These are phyloP conservation scores for Neomicropteryx cornuta DNA, from an alignment of 1,140 invertebrate species.

Conservation along the genomic window DNA sequence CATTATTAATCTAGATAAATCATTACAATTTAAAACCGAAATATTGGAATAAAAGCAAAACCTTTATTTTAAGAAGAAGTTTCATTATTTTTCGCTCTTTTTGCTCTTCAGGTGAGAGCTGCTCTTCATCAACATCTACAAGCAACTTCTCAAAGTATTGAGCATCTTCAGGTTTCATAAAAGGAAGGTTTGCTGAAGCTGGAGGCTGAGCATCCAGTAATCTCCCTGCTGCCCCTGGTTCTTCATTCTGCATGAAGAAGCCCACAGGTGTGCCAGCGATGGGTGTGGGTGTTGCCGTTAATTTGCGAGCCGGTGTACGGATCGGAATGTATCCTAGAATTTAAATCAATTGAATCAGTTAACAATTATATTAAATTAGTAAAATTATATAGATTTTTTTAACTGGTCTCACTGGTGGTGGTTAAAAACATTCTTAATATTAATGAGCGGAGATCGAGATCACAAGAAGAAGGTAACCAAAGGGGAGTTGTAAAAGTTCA, in stretches of 20 bases:
- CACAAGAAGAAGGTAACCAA: too few relatives aligned
- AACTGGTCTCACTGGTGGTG: too few relatives aligned
- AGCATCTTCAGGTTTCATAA: conserved; percentile 99
- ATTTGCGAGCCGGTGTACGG: conserved; percentile 90
- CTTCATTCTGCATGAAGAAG: conserved; percentile 92
- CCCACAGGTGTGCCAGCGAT: conserved; percentile 86
- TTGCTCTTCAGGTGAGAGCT: conserved; percentile 89
- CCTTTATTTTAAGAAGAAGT: conserved; percentile 92
- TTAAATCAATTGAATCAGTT: too few relatives aligned
- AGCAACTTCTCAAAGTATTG: conserved; percentile 99
- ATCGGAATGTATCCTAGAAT: conserved; percentile 83
- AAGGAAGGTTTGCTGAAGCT: conserved; percentile 78
- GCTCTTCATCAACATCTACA: conserved; percentile 95
- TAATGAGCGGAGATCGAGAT: too few relatives aligned
- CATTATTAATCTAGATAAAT: too few relatives aligned
- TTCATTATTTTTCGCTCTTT: conserved; percentile 99
- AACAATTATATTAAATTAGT: too few relatives aligned
- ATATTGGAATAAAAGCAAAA: too few relatives aligned
- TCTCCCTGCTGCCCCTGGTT: conserved; percentile 63
- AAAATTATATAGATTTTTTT: too few relatives aligned
- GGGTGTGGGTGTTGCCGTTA: conserved; percentile 96
- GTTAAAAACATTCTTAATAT: too few relatives aligned
- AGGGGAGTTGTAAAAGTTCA: too few relatives aligned
- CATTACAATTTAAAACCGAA: too few relatives aligned
- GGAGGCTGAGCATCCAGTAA: conserved; percentile 96